These are phyloP conservation scores for Acrobasis consociella DNA, from an alignment of 2,888 invertebrate genomes.

Conservation along the genomic window DNA sequence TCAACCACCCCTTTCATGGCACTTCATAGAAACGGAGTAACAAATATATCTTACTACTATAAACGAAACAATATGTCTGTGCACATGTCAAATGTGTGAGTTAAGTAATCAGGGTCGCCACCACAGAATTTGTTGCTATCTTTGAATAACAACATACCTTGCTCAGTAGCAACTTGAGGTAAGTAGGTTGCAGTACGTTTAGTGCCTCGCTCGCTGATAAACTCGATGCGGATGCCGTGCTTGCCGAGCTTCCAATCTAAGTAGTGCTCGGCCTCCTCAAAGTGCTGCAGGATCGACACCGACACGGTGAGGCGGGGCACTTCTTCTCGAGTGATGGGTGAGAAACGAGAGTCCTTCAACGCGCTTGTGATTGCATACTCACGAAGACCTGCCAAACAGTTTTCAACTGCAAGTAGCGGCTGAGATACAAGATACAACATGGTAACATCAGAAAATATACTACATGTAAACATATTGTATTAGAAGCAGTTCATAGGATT, in stretches of 20 bases:
- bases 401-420: slow-evolving; percentile 15
- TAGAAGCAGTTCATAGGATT: too few relatives aligned
- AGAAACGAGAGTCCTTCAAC: slow-evolving; percentile 98
- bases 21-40: too few relatives aligned
- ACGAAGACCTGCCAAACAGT: slow-evolving; percentile 86
- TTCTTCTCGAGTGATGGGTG: slow-evolving; percentile 97
- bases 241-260: slow-evolving; percentile 98
- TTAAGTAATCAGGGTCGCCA: too few relatives aligned
- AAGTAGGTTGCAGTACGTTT: slow-evolving; percentile 98
- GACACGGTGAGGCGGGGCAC: slow-evolving; percentile 96
- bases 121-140: too few relatives aligned
- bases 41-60: too few relatives aligned
- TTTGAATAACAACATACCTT: slow-evolving; percentile 84
- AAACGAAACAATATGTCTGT: too few relatives aligned
- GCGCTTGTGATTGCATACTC: slow-evolving; percentile 99
- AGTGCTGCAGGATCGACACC: slow-evolving; percentile 97
- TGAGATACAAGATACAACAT: not conserved
- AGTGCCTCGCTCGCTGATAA: slow-evolving; percentile 95
- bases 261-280: slow-evolving; percentile 97
- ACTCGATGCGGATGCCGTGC: slow-evolving; percentile 99
- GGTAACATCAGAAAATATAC: slow-evolving; percentile 1
- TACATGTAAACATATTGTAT: too few relatives aligned
- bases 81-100: too few relatives aligned
- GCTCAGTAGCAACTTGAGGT: slow-evolving; percentile 98
- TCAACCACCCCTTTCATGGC: too few relatives aligned